Base-by-base conservation (phyloP, 2,888 invertebrate species). In the Oligia strigilis region DNA sequence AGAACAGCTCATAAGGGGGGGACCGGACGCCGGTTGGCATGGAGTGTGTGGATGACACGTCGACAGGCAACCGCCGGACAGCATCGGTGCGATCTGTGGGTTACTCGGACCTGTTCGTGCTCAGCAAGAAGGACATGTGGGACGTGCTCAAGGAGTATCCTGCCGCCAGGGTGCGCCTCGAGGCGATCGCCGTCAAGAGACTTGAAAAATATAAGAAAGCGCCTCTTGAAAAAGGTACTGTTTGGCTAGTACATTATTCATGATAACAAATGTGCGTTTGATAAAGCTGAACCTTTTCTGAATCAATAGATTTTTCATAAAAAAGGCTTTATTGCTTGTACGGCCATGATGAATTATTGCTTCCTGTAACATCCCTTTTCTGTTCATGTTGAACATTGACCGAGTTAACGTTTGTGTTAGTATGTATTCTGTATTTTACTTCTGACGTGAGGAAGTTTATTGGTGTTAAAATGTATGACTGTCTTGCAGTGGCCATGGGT, bases 81-180 rank as follows among this genome's bases (percentile, higher is more conserved):
- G 99, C 99, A 90, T 99, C 99, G 93, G 99, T 99, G 91, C 98
- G 99, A 91, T 99, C 99, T 82, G 99, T 99, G 87, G 99, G 99
- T 92, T 99, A 99, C 97, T 99, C 99, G 96, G 99, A 99, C 97
- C 98, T 99, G 92, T 99, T 99, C 97, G 99, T 99, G 94, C 98
- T 99, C 91, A 99, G 99, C 97, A 99, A 99, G 98, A 99, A 99
- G 97, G 99, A 99, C 97, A 99, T 99, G 98, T 99, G 99, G 99
- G 99, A 99, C 96, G 99, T 99, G 88, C 98, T 99, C 87, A 99
- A 99, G 97, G 99, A 99, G 95, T 99, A 99, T 96, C 99, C 99
- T 49, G 99, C 99, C 43, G 99, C 99, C 85, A 97, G 99, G 95
- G 98, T 99, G 92, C 98, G 99, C 87, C 98, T 99, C 78, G 99